Percentiles rank a stretch among this genome's conserved stretches.
phyloP scores from a whole-genome alignment of 37 sponge, comb jelly and placozoan species.

The Ianthella basta region DNA sequence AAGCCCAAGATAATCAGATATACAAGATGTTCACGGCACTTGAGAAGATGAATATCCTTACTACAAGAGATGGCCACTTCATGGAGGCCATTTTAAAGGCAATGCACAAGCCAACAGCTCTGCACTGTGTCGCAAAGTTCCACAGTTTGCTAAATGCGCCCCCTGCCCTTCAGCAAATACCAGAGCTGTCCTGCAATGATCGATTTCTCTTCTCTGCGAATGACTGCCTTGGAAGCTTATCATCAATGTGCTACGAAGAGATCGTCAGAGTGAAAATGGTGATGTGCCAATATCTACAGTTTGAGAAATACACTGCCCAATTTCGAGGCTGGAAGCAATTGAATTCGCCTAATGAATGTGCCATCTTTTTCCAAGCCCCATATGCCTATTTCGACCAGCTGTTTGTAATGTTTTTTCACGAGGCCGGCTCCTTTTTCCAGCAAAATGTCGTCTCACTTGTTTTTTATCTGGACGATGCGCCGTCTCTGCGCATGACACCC shows the following conservation, averaged over 20 bases:
- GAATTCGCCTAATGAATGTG: not conserved
- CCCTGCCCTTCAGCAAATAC: not conserved
- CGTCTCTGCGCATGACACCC: too few species aligned
- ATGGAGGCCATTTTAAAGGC: not conserved
- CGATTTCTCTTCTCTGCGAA: not conserved
- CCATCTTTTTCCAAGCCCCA: conserved; percentile 1
- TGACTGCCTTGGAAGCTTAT: not conserved
- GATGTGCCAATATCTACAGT: not conserved
- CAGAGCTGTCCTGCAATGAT: not conserved
- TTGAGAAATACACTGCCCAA: not conserved
- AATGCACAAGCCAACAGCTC: not conserved
- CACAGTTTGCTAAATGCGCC: not conserved
- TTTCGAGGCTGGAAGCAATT: conserved; percentile 2
- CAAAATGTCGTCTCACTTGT: too few species aligned
- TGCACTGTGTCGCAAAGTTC: not conserved
- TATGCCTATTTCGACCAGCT: conserved; percentile 6
- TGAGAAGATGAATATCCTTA: not conserved
- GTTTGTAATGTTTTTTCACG: not conserved
- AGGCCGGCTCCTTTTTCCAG: not conserved
- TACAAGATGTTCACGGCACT: not conserved
- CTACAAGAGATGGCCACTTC: not conserved
- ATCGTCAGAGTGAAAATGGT: not conserved
- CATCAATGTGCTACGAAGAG: not conserved
- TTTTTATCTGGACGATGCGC: too few species aligned
- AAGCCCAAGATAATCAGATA: not conserved